These are phyloP conservation scores for Apostichopus japonicus DNA, from an alignment of 35 echinoderm and acorn worm genomes.

Conservation along the genomic window DNA sequence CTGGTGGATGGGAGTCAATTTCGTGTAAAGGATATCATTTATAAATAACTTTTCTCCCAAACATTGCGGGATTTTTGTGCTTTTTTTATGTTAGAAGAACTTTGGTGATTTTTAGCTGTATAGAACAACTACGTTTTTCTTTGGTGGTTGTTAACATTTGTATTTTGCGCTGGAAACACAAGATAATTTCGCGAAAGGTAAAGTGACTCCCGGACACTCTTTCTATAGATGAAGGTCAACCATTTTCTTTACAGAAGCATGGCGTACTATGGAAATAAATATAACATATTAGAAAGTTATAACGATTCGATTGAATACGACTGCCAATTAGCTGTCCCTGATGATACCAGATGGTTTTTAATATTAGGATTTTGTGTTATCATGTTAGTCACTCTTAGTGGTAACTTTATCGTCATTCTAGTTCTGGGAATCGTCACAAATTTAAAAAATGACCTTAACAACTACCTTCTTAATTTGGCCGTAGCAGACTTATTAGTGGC, in stretches of 20 bases:
- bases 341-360: conserved; percentile 17
- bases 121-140: too few relatives aligned
- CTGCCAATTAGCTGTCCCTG: conserved; percentile 16
- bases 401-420: conserved; percentile 78
- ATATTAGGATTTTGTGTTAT: conserved; percentile 62
- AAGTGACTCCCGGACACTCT: too few relatives aligned
- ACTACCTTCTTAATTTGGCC: conserved; percentile 83
- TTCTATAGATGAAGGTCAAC: too few relatives aligned
- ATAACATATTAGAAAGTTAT: background rate
- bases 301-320: background rate
- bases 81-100: too few relatives aligned
- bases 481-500: conserved; percentile 71
- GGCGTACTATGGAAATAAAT: background rate
- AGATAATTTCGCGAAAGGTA: too few relatives aligned
- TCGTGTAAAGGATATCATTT: too few relatives aligned
- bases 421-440: conserved; percentile 63
- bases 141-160: background rate
- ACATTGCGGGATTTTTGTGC: too few relatives aligned
- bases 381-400: conserved; percentile 57
- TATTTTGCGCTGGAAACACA: background rate
- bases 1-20: too few relatives aligned
- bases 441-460: conserved; percentile 75
- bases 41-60: too few relatives aligned
- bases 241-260: background rate
- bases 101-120: too few relatives aligned